Conservation (phyloP, 2,888 invertebrate species). For the Electrophaes corylata region DNA sequence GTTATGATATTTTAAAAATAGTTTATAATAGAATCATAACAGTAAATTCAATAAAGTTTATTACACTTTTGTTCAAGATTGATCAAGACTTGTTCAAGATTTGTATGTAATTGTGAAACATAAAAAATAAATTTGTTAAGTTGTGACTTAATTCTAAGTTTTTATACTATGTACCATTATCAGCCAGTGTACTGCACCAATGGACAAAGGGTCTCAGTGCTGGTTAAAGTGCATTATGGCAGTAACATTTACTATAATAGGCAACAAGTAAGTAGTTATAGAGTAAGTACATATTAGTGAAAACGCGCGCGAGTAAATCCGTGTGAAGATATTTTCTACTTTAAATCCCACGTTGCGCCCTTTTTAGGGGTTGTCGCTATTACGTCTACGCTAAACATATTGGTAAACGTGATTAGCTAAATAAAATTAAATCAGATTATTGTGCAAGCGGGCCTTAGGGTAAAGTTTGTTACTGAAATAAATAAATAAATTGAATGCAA, state of each 20-base stretch:
- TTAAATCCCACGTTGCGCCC: no score
- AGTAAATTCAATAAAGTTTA: background rate
- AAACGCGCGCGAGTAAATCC: no score
- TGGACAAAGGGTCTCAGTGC: slow-evolving; percentile 11
- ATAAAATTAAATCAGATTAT: no score
- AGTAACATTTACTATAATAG: background rate
- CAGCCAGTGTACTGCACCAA: slow-evolving; percentile 23
- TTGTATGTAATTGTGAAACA: background rate
- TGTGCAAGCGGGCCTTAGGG: no score
- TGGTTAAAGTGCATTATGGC: slow-evolving; percentile 15
- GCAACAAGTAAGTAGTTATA: background rate
- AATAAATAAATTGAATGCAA: no score
- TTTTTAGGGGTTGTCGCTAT: no score
- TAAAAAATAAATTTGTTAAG: background rate
- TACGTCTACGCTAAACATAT: no score
- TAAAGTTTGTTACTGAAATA: no score
- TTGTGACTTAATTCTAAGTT: background rate
- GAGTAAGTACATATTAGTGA: background rate
- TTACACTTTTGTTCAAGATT: background rate
- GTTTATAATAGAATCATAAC: no score
- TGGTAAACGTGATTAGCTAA: no score
- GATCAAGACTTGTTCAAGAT: no score
- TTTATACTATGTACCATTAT: slow-evolving; percentile 18
- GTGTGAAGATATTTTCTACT: no score
- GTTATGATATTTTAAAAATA: background rate